Evolutionary conservation across 1,140 invertebrate genomes (phyloP).

Genomic region (Aphaenogaster rudis): DNA sequence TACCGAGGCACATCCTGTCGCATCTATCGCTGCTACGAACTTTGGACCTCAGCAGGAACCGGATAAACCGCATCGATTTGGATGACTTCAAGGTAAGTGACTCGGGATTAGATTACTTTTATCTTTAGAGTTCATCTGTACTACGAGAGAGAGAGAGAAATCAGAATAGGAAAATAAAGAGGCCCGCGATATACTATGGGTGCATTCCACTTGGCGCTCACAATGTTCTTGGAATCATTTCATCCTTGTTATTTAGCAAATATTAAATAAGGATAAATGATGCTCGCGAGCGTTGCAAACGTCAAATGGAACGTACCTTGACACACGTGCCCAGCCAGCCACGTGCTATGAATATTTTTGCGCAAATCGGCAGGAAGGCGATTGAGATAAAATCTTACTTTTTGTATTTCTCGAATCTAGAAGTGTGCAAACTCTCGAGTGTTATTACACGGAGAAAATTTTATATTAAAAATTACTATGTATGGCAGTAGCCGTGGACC

Average conservation of each 20-base stretch:
- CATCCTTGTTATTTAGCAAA: too few species aligned
- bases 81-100: slow-evolving; percentile 89
- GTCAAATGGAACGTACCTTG: too few species aligned
- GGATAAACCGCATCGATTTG: slow-evolving; percentile 89
- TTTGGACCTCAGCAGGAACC: slow-evolving; percentile 91
- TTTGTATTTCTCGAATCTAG: slow-evolving; percentile 2
- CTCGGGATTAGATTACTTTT: slow-evolving; percentile 4
- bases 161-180: too few species aligned
- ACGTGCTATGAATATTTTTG: slow-evolving; percentile 44
- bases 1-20: slow-evolving; percentile 90
- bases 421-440: neutral
- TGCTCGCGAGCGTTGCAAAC: too few species aligned
- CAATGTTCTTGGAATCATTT: too few species aligned
- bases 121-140: neutral
- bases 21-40: slow-evolving; percentile 91
- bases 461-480: too few species aligned
- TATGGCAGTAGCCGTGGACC: too few species aligned
- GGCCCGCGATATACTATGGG: too few species aligned
- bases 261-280: too few species aligned
- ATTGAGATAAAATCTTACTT: neutral
- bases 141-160: neutral
- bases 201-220: too few species aligned
- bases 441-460: neutral
- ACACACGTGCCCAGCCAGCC: slow-evolving; percentile 66
- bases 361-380: neutral